Conservation (phyloP, 2,888 invertebrate species). For the Strigamia transsilvanica region DNA sequence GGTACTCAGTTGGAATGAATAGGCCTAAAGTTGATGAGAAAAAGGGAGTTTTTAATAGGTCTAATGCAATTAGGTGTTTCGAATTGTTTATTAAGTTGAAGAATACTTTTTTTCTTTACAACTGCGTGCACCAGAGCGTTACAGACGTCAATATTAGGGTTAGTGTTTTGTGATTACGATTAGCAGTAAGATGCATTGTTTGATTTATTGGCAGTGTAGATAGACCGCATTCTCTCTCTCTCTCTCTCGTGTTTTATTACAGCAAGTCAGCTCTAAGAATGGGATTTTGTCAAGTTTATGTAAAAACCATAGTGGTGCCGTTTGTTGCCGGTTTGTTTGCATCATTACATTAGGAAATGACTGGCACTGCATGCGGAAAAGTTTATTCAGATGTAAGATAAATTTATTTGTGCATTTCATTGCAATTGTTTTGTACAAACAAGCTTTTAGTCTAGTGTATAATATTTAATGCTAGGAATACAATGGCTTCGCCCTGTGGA, state of each 20-base stretch:
- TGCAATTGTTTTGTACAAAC: constrained; percentile 23
- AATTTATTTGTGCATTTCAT: neutral
- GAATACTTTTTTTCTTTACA: neutral
- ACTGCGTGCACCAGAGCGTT: neutral
- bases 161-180: no score
- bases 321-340: neutral
- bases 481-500: constrained; percentile 1
- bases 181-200: neutral
- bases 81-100: constrained; percentile 34
- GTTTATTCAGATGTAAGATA: constrained; percentile 10
- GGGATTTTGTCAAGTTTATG: neutral
- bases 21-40: constrained; percentile 47
- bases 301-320: neutral
- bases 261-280: neutral
- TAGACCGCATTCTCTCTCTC: neutral
- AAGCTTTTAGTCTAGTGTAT: neutral
- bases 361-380: neutral
- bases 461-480: constrained; percentile 34
- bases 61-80: constrained; percentile 24
- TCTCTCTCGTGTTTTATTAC: neutral
- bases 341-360: neutral
- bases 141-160: neutral
- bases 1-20: constrained; percentile 33
- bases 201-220: neutral
- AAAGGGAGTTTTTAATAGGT: constrained; percentile 20